These are phyloP conservation scores for Ooceraea biroi DNA, from an alignment of 1,140 invertebrate genomes.

Conservation along the genomic window DNA sequence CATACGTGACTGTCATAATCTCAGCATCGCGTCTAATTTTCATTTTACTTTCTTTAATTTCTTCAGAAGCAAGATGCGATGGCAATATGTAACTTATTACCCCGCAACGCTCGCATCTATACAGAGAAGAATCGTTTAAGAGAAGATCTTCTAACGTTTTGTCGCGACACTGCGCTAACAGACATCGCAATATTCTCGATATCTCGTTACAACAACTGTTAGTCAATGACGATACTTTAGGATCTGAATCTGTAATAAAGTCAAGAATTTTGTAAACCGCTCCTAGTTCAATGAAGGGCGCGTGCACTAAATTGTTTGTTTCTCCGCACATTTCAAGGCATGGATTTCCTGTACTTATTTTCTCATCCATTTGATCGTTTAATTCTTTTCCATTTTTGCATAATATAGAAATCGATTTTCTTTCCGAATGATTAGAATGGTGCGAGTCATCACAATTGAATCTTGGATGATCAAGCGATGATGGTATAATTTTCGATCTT, in stretches of 20 bases:
- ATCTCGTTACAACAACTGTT: slow-evolving; percentile 45
- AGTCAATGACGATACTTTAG: slow-evolving; percentile 28
- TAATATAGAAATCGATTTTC: slow-evolving; percentile 3
- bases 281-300: slow-evolving; percentile 65
- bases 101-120: slow-evolving; percentile 69
- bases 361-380: neutral
- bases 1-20: slow-evolving; percentile 22
- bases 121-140: slow-evolving; percentile 57
- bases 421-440: neutral
- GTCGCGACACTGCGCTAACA: slow-evolving; percentile 40
- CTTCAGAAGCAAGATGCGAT: neutral
- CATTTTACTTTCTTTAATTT: neutral
- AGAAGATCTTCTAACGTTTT: slow-evolving; percentile 58
- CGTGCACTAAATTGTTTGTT: neutral
- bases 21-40: neutral
- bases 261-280: slow-evolving; percentile 66
- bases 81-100: slow-evolving; percentile 63
- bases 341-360: neutral
- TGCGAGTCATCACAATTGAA: slow-evolving; percentile 1
- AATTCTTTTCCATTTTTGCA: slow-evolving; percentile 27
- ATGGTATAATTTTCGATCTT: neutral
- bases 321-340: neutral
- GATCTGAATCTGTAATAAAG: slow-evolving; percentile 29
- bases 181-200: slow-evolving; percentile 40
- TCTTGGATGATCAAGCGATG: neutral